phyloP scores from a whole-genome alignment of 2,113 vertebrate genomes.

The Pseudopipra pipra region DNA sequence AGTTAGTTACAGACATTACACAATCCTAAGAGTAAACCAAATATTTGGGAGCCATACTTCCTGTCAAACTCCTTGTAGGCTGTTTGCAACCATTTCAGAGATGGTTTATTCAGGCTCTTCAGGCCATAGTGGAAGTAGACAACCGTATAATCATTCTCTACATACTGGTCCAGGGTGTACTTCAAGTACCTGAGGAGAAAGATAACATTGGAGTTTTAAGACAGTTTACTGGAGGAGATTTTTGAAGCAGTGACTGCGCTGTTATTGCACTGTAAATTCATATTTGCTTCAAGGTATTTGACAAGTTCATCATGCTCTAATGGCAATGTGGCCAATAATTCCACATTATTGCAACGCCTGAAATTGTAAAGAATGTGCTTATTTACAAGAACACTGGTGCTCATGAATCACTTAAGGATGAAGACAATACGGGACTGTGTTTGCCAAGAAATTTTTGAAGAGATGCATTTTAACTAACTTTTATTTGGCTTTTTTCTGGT shows the following conservation, averaged over 20 bases:
- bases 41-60: conserved; percentile 71
- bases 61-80: conserved; percentile 86
- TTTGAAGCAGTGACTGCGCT: not conserved
- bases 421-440: not conserved
- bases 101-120: conserved; percentile 84
- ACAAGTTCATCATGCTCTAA: not conserved
- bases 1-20: not conserved
- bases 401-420: not conserved
- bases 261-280: not conserved
- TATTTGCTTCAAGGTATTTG: not conserved
- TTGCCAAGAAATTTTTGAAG: not conserved
- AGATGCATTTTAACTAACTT: not conserved
- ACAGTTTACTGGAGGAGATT: not conserved
- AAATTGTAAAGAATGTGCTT: not conserved
- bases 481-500: not conserved
- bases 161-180: conserved; percentile 83
- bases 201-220: not conserved
- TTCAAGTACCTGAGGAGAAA: conserved; percentile 80
- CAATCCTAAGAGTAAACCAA: not conserved
- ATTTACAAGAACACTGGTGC: not conserved
- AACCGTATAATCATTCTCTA: conserved; percentile 84
- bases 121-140: conserved; percentile 87
- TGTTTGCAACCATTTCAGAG: conserved; percentile 80
- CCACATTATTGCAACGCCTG: not conserved
- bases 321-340: not conserved